A percentile compares a stretch with the other conserved stretches of the same genome.
Conservation (phyloP, 2,888 invertebrate species). For the Lasioglossum figueresi region DNA sequence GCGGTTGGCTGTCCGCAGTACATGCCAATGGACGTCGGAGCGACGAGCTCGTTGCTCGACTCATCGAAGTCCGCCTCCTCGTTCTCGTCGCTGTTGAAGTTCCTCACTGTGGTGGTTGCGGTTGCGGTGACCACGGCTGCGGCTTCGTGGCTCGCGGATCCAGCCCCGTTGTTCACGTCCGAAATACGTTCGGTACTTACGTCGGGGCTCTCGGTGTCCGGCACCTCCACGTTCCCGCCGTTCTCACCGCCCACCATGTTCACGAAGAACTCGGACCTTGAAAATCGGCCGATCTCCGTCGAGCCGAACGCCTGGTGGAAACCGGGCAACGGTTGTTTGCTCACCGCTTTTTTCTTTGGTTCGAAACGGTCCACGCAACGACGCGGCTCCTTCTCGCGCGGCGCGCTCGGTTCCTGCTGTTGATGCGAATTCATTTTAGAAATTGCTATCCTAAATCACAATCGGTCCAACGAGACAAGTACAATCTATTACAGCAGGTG, state of each 20-base stretch:
- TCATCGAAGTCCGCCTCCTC: slow-evolving; percentile 55
- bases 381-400: slow-evolving; percentile 61
- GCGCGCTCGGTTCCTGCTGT: slow-evolving; percentile 57
- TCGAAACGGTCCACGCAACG: slow-evolving; percentile 68
- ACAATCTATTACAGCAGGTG: not conserved
- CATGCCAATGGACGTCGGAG: slow-evolving; percentile 47
- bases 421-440: not conserved
- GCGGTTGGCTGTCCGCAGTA: slow-evolving; percentile 63
- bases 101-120: slow-evolving; percentile 46
- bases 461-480: not conserved
- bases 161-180: slow-evolving; percentile 33
- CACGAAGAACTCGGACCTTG: slow-evolving; percentile 88
- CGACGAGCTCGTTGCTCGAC: slow-evolving; percentile 54
- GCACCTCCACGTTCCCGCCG: slow-evolving; percentile 43
- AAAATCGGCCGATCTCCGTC: slow-evolving; percentile 93
- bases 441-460: not conserved
- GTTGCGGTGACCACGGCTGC: slow-evolving; percentile 31
- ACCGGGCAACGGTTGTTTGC: slow-evolving; percentile 88
- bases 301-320: slow-evolving; percentile 95
- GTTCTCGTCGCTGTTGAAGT: slow-evolving; percentile 57
- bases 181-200: slow-evolving; percentile 67
- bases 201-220: slow-evolving; percentile 44
- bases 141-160: slow-evolving; percentile 30
- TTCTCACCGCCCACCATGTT: slow-evolving; percentile 85
- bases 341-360: slow-evolving; percentile 63